Conservation (phyloP, 1,140 invertebrate genomes). For the Oryctes rhinoceros region DNA sequence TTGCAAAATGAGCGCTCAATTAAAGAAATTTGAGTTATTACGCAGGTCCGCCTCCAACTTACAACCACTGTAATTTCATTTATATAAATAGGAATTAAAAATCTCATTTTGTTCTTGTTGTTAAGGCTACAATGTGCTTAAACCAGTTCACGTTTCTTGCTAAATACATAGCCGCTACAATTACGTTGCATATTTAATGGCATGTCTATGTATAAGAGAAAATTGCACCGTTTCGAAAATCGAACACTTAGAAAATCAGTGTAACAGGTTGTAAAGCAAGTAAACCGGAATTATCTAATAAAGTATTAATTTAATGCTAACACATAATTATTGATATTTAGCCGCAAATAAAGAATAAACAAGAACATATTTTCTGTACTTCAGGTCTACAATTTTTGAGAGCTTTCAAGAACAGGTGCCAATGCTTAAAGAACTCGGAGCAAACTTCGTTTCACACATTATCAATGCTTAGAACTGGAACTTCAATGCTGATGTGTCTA, state of each 20-base stretch:
- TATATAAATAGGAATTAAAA: conserved; percentile 39
- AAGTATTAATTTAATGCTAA: background rate
- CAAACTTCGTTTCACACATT: too few species aligned
- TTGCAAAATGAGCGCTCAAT: conserved; percentile 39
- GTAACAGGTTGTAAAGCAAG: background rate
- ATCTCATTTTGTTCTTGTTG: background rate
- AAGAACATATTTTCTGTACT: too few species aligned
- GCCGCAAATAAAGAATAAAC: too few species aligned
- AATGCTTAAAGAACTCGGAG: too few species aligned
- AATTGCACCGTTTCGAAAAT: conserved; percentile 3
- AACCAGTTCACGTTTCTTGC: background rate
- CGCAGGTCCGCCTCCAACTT: background rate
- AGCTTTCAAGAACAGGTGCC: too few species aligned
- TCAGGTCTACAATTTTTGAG: too few species aligned
- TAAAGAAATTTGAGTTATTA: conserved; percentile 41
- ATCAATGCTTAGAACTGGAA: too few species aligned
- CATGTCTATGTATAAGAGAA: background rate
- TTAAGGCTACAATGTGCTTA: background rate
- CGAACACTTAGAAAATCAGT: background rate
- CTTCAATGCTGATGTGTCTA: too few species aligned
- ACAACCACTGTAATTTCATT: conserved; percentile 36
- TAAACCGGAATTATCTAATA: background rate
- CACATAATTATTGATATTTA: background rate
- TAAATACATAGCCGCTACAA: background rate
- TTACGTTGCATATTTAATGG: conserved; percentile 24